These are phyloP conservation scores for Forficula auricularia DNA, from an alignment of 1,140 invertebrate genomes.

Conservation along the genomic window DNA sequence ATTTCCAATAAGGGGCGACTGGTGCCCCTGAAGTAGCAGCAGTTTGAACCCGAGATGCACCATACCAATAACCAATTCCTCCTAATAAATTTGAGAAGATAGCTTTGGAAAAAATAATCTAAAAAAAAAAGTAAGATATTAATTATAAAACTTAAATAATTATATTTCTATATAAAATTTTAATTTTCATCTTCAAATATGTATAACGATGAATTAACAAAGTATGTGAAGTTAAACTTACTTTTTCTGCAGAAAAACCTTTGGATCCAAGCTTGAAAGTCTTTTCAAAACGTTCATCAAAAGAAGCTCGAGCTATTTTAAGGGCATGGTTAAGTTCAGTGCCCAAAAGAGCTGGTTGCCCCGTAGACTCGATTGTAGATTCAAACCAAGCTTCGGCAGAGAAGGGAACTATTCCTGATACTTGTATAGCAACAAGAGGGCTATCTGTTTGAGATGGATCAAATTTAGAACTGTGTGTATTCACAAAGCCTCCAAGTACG, in stretches of 20 bases:
- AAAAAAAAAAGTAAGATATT: conserved; percentile 41
- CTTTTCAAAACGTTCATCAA: conserved; percentile 37
- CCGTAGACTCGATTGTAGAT: no score
- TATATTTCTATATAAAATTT: conserved; percentile 16
- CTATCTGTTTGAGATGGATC: no score
- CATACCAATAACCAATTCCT: conserved; percentile 93
- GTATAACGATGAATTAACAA: not conserved
- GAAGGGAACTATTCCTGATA: no score
- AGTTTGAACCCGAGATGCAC: conserved; percentile 72
- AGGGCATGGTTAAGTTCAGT: no score
- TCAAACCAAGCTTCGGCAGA: no score
- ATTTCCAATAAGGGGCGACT: conserved; percentile 75
- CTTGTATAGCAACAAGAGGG: no score
- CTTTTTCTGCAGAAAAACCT: not conserved
- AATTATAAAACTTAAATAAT: conserved; percentile 22
- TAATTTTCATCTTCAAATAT: not conserved
- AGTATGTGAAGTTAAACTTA: not conserved
- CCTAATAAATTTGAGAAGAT: conserved; percentile 90
- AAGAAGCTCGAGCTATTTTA: no score
- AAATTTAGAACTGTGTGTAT: no score
- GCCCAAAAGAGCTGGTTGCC: no score
- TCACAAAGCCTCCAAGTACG: no score
- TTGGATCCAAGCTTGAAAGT: conserved; percentile 30
- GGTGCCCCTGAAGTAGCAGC: conserved; percentile 53
- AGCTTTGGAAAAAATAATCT: conserved; percentile 67